phyloP scores from a whole-genome alignment of 30 jellyfish, hydroid and myxozoan species.

The Hydractinia echinata region DNA sequence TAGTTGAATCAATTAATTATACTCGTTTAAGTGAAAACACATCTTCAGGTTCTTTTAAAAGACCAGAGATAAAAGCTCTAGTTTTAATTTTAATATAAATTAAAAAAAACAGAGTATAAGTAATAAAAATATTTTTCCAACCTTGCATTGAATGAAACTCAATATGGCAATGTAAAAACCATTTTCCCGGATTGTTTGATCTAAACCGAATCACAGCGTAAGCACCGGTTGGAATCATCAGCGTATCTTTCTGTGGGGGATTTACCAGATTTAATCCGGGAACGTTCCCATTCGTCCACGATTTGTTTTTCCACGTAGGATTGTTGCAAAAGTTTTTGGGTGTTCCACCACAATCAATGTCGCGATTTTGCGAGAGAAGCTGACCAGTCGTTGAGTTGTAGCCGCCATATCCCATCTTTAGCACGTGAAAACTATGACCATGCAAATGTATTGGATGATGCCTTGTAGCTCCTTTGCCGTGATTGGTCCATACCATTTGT shows the following conservation, averaged over 20 bases:
- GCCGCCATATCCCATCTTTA: constrained; percentile 33
- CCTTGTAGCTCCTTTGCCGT: constrained; percentile 32
- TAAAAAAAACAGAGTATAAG: too few relatives aligned
- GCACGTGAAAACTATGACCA: constrained; percentile 45
- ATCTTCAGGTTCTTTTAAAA: too few relatives aligned
- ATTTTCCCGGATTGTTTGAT: constrained; percentile 45
- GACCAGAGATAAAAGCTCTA: too few relatives aligned
- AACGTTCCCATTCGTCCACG: constrained; percentile 26
- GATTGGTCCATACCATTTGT: constrained; percentile 51
- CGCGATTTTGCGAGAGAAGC: background rate
- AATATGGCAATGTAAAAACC: constrained; percentile 53
- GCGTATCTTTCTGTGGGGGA: constrained; percentile 47
- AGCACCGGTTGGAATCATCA: constrained; percentile 42
- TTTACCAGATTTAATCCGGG: constrained; percentile 31
- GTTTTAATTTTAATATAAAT: too few relatives aligned
- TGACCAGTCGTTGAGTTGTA: constrained; percentile 17
- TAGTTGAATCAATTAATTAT: too few relatives aligned
- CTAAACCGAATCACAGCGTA: constrained; percentile 43
- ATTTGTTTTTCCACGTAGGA: constrained; percentile 30
- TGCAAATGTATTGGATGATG: constrained; percentile 51
- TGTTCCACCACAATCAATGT: constrained; percentile 26
- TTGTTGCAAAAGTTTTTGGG: background rate
- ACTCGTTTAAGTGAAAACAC: too few relatives aligned
- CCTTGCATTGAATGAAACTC: constrained; percentile 52
- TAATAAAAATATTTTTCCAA: background rate